phyloP scores from a whole-genome alignment of 2,888 invertebrate species.

The Melikaiella ostensackeni region DNA sequence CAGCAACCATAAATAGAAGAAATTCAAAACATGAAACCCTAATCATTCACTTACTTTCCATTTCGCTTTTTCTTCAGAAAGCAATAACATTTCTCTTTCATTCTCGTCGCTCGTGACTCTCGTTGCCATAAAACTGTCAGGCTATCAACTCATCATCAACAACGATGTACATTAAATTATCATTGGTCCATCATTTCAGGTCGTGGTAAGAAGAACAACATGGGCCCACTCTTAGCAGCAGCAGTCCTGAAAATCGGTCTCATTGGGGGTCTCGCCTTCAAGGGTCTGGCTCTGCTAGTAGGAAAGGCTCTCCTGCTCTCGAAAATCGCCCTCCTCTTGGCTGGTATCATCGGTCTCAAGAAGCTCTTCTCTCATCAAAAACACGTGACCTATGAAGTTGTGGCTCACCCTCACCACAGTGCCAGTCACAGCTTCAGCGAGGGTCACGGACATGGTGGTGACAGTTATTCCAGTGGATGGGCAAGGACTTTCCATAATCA shows the following conservation, averaged over 20 bases:
- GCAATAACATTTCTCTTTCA: neutral
- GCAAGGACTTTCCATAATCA: conserved; percentile 79
- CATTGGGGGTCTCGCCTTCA: conserved; percentile 88
- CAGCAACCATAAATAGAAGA: too few relatives aligned
- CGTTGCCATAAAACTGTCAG: neutral
- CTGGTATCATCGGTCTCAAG: conserved; percentile 89
- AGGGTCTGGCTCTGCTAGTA: conserved; percentile 88
- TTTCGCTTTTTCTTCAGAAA: neutral
- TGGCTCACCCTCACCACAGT: conserved; percentile 84
- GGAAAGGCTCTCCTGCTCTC: conserved; percentile 91
- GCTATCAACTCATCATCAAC: neutral
- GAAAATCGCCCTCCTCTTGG: conserved; percentile 89
- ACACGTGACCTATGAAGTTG: conserved; percentile 87
- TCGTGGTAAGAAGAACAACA: conserved; percentile 86
- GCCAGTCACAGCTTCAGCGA: conserved; percentile 78
- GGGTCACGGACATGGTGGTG: conserved; percentile 74
- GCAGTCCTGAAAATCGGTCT: conserved; percentile 90
- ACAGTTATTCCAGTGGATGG: conserved; percentile 82
- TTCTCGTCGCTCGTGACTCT: neutral
- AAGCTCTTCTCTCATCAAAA: conserved; percentile 88
- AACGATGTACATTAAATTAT: neutral
- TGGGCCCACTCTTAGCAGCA: conserved; percentile 86
- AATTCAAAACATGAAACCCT: neutral
- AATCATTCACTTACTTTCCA: neutral
- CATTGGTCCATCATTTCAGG: conserved; percentile 73